phyloP scores from a whole-genome alignment of 2,888 invertebrate species.

The Sinhomidia bicolor region DNA sequence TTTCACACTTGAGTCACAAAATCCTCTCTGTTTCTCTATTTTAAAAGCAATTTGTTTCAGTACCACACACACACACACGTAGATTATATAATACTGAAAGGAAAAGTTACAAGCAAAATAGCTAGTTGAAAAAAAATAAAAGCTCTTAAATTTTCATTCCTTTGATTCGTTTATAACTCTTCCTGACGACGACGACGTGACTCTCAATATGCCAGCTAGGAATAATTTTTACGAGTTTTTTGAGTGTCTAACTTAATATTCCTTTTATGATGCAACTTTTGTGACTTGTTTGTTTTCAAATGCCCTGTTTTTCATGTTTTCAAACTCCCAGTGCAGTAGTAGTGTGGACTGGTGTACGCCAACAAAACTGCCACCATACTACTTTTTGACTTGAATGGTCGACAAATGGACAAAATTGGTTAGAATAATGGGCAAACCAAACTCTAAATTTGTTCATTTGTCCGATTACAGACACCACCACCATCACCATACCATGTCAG shows the following conservation, averaged over 20 bases:
- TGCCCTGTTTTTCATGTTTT: too few relatives aligned
- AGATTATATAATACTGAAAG: background rate
- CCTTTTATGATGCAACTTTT: background rate
- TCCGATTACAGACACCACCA: too few relatives aligned
- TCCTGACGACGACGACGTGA: too few relatives aligned
- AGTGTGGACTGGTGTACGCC: too few relatives aligned
- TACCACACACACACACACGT: background rate
- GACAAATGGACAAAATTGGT: too few relatives aligned
- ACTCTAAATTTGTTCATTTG: too few relatives aligned
- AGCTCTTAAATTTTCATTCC: background rate
- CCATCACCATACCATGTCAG: too few relatives aligned
- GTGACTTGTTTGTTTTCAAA: background rate
- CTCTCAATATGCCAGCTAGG: background rate
- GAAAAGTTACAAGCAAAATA: background rate
- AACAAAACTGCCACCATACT: too few relatives aligned
- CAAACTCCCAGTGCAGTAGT: too few relatives aligned
- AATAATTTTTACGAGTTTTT: constrained; percentile 18
- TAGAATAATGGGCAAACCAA: too few relatives aligned
- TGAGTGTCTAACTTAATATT: background rate
- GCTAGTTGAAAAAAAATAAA: background rate
- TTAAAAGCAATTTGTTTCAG: background rate
- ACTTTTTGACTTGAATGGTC: too few relatives aligned
- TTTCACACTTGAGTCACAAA: background rate
- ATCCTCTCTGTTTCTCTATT: background rate
- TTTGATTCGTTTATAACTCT: background rate